Evolutionary conservation across 2,797 vertebrate genomes (phyloP).

Genomic region (Miichthys miiuy): DNA sequence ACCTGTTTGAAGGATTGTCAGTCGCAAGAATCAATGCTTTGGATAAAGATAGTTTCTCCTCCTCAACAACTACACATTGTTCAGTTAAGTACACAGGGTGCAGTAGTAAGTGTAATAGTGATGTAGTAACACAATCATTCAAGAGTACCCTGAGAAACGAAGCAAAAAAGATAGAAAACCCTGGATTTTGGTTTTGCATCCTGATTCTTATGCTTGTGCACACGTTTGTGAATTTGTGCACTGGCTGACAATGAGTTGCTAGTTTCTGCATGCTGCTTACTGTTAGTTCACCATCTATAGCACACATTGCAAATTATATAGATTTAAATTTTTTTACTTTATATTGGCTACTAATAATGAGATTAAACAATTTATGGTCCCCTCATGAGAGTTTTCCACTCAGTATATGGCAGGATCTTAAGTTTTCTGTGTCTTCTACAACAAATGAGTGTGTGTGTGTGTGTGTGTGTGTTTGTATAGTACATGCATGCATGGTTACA

Average conservation of each 20-base stretch:
- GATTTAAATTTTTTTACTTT: slow-evolving; percentile 23
- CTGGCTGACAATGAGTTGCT: slow-evolving; percentile 27
- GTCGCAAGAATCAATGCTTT: slow-evolving; percentile 48
- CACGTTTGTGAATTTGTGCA: slow-evolving; percentile 25
- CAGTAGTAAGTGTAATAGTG: slow-evolving; percentile 11
- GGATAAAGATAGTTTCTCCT: slow-evolving; percentile 21
- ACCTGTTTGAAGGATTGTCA: slow-evolving; percentile 71
- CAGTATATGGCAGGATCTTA: slow-evolving; percentile 53
- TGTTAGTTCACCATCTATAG: slow-evolving; percentile 45
- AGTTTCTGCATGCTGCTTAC: slow-evolving; percentile 58
- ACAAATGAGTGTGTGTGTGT: slow-evolving; percentile 28
- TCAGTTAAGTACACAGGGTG: slow-evolving; percentile 21
- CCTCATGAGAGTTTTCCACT: slow-evolving; percentile 32
- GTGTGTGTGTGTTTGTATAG: slow-evolving; percentile 43
- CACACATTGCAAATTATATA: slow-evolving; percentile 36
- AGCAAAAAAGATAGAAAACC: slow-evolving; percentile 36
- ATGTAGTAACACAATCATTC: slow-evolving; percentile 38
- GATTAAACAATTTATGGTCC: slow-evolving; percentile 63
- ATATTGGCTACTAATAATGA: slow-evolving; percentile 46
- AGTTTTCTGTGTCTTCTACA: slow-evolving; percentile 25
- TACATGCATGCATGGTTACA: slow-evolving; percentile 66
- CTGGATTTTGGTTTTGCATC: slow-evolving; percentile 46
- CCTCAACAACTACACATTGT: slow-evolving; percentile 6
- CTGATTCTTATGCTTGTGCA: slow-evolving; percentile 26
- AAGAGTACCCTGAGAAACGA: slow-evolving; percentile 76